phyloP scores from a whole-genome alignment of 2,797 vertebrate species.

The Echiichthys vipera region DNA sequence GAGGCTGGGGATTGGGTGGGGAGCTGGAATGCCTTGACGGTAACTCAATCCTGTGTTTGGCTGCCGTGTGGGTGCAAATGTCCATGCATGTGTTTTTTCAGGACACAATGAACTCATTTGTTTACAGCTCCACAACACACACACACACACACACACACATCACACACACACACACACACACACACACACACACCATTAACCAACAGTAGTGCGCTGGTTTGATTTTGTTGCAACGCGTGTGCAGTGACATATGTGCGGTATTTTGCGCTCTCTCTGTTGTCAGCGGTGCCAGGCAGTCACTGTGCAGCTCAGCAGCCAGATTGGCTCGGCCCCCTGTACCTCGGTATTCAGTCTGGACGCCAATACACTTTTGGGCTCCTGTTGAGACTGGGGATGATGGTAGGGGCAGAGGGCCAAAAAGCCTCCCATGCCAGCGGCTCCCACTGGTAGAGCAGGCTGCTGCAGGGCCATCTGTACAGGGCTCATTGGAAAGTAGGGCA shows the following conservation, averaged over 20 bases:
- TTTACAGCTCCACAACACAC: slow-evolving; percentile 57
- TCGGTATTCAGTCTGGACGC: slow-evolving; percentile 60
- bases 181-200: slow-evolving; percentile 40
- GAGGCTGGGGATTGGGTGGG: slow-evolving; percentile 58
- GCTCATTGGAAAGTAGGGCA: slow-evolving; percentile 55
- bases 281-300: slow-evolving; percentile 43
- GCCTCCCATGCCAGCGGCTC: slow-evolving; percentile 68
- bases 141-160: slow-evolving; percentile 26
- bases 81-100: slow-evolving; percentile 71
- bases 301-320: slow-evolving; percentile 51
- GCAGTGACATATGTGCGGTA: slow-evolving; percentile 65
- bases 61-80: slow-evolving; percentile 75
- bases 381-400: slow-evolving; percentile 66
- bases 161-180: slow-evolving; percentile 29
- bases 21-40: slow-evolving; percentile 64
- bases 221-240: slow-evolving; percentile 40
- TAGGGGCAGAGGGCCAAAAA: slow-evolving; percentile 63
- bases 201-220: slow-evolving; percentile 37
- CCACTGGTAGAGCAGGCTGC: slow-evolving; percentile 72
- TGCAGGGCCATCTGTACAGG: slow-evolving; percentile 76
- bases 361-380: slow-evolving; percentile 70
- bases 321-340: slow-evolving; percentile 58
- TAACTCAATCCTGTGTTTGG: slow-evolving; percentile 73
- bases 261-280: slow-evolving; percentile 55
- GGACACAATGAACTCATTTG: slow-evolving; percentile 76